Evolutionary conservation across 2,113 vertebrate genomes (phyloP).

Genomic region (Zingel zingel): DNA sequence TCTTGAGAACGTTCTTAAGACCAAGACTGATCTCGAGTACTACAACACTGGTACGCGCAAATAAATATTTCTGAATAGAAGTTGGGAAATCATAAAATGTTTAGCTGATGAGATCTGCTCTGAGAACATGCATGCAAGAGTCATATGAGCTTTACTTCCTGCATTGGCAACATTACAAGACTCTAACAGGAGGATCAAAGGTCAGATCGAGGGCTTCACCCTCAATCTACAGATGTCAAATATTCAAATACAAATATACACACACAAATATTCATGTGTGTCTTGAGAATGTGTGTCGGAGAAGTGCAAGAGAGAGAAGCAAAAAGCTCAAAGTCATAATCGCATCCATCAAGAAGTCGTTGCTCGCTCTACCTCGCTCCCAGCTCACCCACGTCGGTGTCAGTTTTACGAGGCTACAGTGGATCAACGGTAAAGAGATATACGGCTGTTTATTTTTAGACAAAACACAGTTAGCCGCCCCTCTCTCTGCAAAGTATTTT

Average conservation of each 20-base stretch:
- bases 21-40: no score
- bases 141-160: neutral
- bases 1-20: no score
- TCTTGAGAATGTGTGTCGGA: neutral
- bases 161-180: constrained; percentile 20
- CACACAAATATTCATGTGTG: neutral
- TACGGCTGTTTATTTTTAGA: constrained; percentile 81
- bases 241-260: constrained; percentile 37
- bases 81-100: neutral
- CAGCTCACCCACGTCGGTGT: constrained; percentile 68
- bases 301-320: neutral
- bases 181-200: neutral
- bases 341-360: constrained; percentile 22
- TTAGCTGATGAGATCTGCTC: constrained; percentile 9
- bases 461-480: constrained; percentile 52
- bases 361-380: constrained; percentile 27
- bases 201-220: constrained; percentile 18
- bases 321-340: constrained; percentile 46
- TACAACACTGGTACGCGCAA: no score
- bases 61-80: neutral
- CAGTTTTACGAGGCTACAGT: constrained; percentile 52
- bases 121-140: constrained; percentile 1
- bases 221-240: constrained; percentile 37
- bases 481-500: constrained; percentile 74
- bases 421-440: constrained; percentile 69